A percentile compares a stretch with the other conserved stretches of the same genome.
Evolutionary conservation across 1,140 invertebrate species (phyloP).

Genomic region (Bombus affinis): DNA sequence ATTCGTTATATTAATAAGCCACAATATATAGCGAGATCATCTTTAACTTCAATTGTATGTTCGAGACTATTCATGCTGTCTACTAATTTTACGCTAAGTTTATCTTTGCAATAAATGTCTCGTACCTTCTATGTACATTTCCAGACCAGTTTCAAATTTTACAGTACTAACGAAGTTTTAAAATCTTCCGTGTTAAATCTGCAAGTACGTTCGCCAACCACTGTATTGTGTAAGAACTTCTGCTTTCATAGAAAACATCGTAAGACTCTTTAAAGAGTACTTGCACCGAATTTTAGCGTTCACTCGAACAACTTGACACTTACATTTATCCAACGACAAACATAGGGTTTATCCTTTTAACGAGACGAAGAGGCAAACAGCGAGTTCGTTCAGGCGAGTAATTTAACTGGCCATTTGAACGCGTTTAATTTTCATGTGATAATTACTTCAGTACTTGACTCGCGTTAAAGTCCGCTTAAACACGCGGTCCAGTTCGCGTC

Average conservation of each 20-base stretch:
- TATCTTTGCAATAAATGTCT: too few species aligned
- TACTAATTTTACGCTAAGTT: too few species aligned
- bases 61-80: too few species aligned
- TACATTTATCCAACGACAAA: background rate
- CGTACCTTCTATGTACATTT: too few species aligned
- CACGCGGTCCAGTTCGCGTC: background rate
- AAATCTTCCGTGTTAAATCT: too few species aligned
- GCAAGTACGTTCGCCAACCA: too few species aligned
- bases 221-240: background rate
- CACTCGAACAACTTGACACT: background rate
- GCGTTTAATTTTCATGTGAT: constrained; percentile 21
- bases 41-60: too few species aligned
- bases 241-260: background rate
- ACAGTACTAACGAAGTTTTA: too few species aligned
- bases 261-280: background rate
- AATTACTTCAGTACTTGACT: constrained; percentile 14
- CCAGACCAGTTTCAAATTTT: too few species aligned
- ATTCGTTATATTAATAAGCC: too few species aligned
- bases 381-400: background rate
- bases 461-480: constrained; percentile 1
- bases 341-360: background rate
- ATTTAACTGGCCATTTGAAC: constrained; percentile 2
- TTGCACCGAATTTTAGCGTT: background rate
- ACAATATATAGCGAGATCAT: too few species aligned
- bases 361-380: background rate